Evolutionary conservation across 2,113 vertebrate species (phyloP).

Genomic region (Heptranchias perlo): DNA sequence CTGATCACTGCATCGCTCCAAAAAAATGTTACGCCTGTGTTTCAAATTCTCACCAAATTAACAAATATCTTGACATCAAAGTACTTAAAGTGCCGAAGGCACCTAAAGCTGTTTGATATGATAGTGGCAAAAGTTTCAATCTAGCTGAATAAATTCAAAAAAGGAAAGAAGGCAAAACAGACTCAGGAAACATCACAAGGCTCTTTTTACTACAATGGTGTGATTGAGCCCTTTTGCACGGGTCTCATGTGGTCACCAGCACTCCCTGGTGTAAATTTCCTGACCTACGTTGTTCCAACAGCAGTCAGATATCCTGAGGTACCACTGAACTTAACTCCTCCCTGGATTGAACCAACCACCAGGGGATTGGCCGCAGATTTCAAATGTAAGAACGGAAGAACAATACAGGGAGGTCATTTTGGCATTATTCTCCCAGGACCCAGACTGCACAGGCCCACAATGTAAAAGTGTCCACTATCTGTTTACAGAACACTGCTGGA

Average conservation of each 20-base stretch:
- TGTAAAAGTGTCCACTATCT: neutral
- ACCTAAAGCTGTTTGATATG: neutral
- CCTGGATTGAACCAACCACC: neutral
- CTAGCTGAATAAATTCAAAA: neutral
- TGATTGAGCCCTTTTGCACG: neutral
- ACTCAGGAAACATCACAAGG: neutral
- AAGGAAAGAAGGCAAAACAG: neutral
- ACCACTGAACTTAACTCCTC: neutral
- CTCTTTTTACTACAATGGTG: neutral
- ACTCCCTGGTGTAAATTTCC: neutral
- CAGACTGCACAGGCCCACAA: too few relatives aligned
- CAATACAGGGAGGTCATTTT: neutral
- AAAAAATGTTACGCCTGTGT: neutral
- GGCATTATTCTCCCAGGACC: neutral
- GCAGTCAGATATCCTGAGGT: neutral
- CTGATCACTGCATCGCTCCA: neutral
- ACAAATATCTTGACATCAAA: neutral
- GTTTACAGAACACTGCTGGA: neutral
- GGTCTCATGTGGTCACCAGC: neutral
- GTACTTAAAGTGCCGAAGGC: neutral
- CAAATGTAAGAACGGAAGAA: neutral
- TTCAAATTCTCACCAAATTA: neutral
- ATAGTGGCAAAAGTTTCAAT: neutral
- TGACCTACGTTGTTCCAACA: neutral
- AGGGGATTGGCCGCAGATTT: neutral